Evolutionary conservation across 2,797 vertebrate species (phyloP).

Genomic region (Crax fasciolata): DNA sequence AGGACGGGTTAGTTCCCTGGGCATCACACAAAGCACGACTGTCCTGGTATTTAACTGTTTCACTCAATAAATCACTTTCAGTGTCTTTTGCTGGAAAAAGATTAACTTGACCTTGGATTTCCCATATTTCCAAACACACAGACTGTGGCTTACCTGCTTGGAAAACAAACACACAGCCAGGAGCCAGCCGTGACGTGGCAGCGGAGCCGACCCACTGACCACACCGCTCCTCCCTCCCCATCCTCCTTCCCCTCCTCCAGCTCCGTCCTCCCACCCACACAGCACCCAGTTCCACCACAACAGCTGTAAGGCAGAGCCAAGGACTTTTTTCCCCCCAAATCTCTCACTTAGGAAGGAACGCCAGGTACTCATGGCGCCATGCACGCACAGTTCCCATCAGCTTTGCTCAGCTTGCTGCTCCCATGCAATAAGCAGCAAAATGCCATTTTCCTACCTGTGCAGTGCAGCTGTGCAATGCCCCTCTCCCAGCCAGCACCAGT

Average conservation of each 20-base stretch:
- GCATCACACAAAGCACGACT: neutral
- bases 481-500: neutral
- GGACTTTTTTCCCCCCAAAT: too few relatives aligned
- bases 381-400: neutral
- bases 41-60: neutral
- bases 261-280: neutral
- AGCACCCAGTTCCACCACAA: neutral
- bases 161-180: neutral
- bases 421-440: neutral
- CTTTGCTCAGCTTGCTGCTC: neutral
- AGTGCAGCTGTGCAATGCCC: neutral
- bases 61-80: neutral
- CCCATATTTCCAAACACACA: neutral
- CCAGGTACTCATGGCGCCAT: neutral
- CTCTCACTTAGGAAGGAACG: neutral
- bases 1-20: slow-evolving; percentile 38
- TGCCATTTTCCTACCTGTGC: neutral
- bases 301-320: neutral
- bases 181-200: neutral
- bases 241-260: too few relatives aligned
- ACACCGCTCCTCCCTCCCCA: neutral
- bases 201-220: neutral
- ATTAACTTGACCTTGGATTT: neutral
- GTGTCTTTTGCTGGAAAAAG: neutral
- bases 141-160: neutral